These are phyloP conservation scores for Poecilia velifera DNA, from an alignment of 2,797 vertebrate species.

Conservation along the genomic window DNA sequence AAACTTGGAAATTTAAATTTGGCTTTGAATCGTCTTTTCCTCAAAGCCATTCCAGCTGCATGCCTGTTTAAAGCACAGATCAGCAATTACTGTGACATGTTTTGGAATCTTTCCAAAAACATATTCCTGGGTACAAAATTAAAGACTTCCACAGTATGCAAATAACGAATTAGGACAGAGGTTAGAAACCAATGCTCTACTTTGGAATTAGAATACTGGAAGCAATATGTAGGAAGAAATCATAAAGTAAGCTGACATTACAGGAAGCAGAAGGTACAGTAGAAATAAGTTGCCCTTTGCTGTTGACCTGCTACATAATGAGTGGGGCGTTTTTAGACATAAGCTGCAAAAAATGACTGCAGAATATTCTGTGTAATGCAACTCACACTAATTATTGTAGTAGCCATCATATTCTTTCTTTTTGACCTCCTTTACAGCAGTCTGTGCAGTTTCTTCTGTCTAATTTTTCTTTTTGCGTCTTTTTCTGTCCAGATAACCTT, in stretches of 20 bases:
- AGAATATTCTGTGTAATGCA: conserved; percentile 5
- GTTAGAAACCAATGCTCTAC: not conserved
- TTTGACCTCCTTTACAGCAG: not conserved
- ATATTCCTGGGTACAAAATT: not conserved
- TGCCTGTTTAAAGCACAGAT: not conserved
- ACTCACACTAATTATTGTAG: conserved; percentile 31
- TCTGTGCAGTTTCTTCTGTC: conserved; percentile 26
- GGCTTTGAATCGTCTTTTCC: conserved; percentile 34
- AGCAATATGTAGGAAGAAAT: not conserved
- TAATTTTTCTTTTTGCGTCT: not conserved
- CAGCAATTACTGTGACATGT: not conserved
- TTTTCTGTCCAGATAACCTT: conserved; percentile 42
- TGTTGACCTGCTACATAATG: conserved; percentile 17
- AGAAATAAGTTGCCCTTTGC: conserved; percentile 23
- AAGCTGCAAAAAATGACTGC: conserved; percentile 10
- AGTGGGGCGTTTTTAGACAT: conserved; percentile 17
- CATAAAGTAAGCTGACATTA: conserved; percentile 13
- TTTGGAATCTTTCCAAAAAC: not conserved
- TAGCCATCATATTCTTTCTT: conserved; percentile 7
- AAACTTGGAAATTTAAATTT: conserved; percentile 55
- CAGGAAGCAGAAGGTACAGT: conserved; percentile 10
- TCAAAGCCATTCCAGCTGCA: conserved; percentile 16
- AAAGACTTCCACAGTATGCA: not conserved
- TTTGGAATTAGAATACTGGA: not conserved
- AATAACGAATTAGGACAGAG: not conserved